These are phyloP conservation scores for Rhombomys opimus DNA, from an alignment of 2,113 vertebrate genomes.

Conservation along the genomic window DNA sequence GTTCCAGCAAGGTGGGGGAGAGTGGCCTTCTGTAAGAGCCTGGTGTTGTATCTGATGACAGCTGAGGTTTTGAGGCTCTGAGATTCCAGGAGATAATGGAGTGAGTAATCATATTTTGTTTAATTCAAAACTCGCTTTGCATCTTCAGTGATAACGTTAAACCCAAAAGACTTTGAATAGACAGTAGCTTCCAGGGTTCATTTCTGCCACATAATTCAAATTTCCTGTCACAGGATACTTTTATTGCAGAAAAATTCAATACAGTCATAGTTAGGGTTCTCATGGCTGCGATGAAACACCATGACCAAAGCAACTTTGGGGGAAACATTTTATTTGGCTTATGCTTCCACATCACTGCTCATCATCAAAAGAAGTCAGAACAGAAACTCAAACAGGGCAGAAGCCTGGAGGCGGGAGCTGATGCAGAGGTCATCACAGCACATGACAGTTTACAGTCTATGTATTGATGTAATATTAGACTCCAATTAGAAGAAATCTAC, in stretches of 20 bases:
- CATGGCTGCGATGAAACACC: neutral
- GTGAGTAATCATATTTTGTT: constrained; percentile 44
- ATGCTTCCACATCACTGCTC: neutral
- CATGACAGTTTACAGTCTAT: neutral
- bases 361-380: neutral
- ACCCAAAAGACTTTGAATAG: constrained; percentile 11
- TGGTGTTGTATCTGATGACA: neutral
- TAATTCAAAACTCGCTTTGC: constrained; percentile 48
- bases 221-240: constrained; percentile 42
- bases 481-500: neutral
- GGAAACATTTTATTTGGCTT: neutral
- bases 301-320: neutral
- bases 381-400: neutral
- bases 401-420: neutral
- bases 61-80: neutral
- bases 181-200: constrained; percentile 36
- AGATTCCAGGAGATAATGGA: constrained; percentile 42
- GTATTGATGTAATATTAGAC: neutral
- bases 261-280: no score
- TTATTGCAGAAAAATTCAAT: constrained; percentile 50
- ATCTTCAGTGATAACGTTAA: constrained; percentile 54
- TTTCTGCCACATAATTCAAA: constrained; percentile 58
- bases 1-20: no score
- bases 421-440: neutral
- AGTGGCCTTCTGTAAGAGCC: neutral